These are phyloP conservation scores for Tetraodon nigroviridis DNA, from an alignment of 2,113 vertebrate species.

Conservation along the genomic window DNA sequence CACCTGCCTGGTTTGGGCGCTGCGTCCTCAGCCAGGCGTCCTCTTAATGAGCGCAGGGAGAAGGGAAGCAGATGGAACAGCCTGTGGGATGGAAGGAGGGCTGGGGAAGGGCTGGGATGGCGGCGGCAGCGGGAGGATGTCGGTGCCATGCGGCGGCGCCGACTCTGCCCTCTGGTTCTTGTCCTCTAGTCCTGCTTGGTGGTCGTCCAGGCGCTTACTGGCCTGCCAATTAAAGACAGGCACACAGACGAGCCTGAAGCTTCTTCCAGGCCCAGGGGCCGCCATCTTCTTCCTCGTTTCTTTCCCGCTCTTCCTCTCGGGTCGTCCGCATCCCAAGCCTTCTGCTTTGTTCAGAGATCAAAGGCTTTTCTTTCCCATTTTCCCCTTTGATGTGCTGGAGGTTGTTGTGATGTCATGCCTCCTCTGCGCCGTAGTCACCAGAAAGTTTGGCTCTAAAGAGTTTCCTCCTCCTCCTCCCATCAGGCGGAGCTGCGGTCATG, in stretches of 20 bases:
- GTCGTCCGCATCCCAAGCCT: slow-evolving; percentile 36
- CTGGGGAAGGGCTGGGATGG: slow-evolving; percentile 46
- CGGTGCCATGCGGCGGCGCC: slow-evolving; percentile 66
- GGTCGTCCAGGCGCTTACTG: slow-evolving; percentile 60
- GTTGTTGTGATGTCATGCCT: too few relatives aligned
- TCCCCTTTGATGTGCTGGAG: neutral
- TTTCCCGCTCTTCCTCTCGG: slow-evolving; percentile 15
- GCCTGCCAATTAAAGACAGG: slow-evolving; percentile 71
- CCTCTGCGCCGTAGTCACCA: too few relatives aligned
- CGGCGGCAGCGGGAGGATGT: slow-evolving; percentile 38
- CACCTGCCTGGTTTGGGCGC: slow-evolving; percentile 41
- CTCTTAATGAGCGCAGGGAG: slow-evolving; percentile 62
- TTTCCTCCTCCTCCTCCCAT: too few relatives aligned
- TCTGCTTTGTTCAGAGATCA: slow-evolving; percentile 43
- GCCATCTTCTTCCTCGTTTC: slow-evolving; percentile 28
- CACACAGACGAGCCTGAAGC: slow-evolving; percentile 64
- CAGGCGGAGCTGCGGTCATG: too few relatives aligned
- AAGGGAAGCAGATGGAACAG: slow-evolving; percentile 69
- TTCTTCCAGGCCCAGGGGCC: slow-evolving; percentile 41
- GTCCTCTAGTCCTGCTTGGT: slow-evolving; percentile 60
- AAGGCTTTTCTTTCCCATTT: slow-evolving; percentile 19
- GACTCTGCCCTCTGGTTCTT: slow-evolving; percentile 59
- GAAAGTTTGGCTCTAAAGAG: too few relatives aligned
- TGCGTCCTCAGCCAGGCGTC: slow-evolving; percentile 33
- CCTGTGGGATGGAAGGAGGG: slow-evolving; percentile 65